Percentiles rank a stretch among this genome's conserved stretches.
phyloP scores from a whole-genome alignment of 2,888 invertebrate species.

The Microchrysa polita region DNA sequence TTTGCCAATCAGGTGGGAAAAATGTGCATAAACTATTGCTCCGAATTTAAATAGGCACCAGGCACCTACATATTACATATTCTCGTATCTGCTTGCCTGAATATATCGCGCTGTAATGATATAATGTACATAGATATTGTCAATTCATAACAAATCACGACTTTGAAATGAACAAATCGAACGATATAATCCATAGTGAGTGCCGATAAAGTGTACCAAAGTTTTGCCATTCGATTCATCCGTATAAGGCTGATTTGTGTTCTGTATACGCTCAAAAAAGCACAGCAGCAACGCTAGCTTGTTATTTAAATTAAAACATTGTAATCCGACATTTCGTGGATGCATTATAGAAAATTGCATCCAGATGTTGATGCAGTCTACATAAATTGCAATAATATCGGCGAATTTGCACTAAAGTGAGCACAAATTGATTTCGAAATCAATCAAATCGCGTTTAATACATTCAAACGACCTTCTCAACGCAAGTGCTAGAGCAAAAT shows the following conservation, averaged over 20 bases:
- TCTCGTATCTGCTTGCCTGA: constrained; percentile 12
- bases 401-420: constrained; percentile 34
- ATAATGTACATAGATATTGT: too few species aligned
- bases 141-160: constrained; percentile 40
- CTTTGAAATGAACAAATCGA: constrained; percentile 36
- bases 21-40: constrained; percentile 28
- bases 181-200: constrained; percentile 10
- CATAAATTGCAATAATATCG: constrained; percentile 25
- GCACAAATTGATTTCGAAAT: constrained; percentile 40
- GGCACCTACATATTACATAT: too few species aligned
- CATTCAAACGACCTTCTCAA: constrained; percentile 36
- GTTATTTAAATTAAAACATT: constrained; percentile 45
- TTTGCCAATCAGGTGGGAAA: not conserved
- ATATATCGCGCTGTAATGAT: constrained; percentile 11
- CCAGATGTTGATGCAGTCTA: not conserved
- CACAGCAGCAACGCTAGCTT: constrained; percentile 19
- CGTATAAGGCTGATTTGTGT: not conserved
- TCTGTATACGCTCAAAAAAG: constrained; percentile 7
- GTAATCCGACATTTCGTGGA: constrained; percentile 29
- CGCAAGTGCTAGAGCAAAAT: constrained; percentile 22
- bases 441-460: constrained; percentile 21
- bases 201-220: constrained; percentile 3
- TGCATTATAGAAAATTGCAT: constrained; percentile 17
- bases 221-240: constrained; percentile 9
- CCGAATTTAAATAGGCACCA: constrained; percentile 2